Evolutionary conservation across 2,797 vertebrate genomes (phyloP).

Genomic region (Acanthis flammea): DNA sequence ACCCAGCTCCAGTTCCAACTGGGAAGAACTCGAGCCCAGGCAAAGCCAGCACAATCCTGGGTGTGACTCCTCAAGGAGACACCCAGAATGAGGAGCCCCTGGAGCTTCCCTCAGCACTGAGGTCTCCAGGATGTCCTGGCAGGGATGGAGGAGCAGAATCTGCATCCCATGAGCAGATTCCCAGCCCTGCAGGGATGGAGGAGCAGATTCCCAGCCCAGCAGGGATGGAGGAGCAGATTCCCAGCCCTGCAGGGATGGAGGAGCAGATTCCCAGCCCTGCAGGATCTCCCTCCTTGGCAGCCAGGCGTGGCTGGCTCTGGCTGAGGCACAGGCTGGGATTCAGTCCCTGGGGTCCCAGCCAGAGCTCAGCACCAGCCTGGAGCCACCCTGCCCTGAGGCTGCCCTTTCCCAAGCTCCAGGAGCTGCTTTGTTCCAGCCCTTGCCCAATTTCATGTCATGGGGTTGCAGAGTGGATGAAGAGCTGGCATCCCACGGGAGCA

Average conservation of each 20-base stretch:
- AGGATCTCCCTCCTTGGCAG: not conserved
- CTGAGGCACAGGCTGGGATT: not conserved
- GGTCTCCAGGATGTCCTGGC: not conserved
- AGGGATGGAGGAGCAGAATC: not conserved
- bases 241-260: not conserved
- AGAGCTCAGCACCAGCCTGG: not conserved
- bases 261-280: not conserved
- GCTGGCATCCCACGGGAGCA: not conserved
- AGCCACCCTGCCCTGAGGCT: not conserved
- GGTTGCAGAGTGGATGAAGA: not conserved
- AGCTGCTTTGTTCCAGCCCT: not conserved
- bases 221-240: not conserved
- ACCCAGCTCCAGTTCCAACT: not conserved
- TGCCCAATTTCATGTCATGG: not conserved
- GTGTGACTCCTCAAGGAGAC: rapidly evolving
- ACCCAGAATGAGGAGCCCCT: not conserved
- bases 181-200: not conserved
- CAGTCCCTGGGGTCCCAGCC: not conserved
- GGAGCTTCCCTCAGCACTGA: not conserved
- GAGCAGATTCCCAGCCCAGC: not conserved
- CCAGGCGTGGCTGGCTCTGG: not conserved
- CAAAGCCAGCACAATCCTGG: not conserved
- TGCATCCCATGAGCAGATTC: not conserved
- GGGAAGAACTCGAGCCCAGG: not conserved
- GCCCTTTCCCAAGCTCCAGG: not conserved